Conservation (phyloP, 1,140 invertebrate genomes). For the Gerris buenoi region DNA sequence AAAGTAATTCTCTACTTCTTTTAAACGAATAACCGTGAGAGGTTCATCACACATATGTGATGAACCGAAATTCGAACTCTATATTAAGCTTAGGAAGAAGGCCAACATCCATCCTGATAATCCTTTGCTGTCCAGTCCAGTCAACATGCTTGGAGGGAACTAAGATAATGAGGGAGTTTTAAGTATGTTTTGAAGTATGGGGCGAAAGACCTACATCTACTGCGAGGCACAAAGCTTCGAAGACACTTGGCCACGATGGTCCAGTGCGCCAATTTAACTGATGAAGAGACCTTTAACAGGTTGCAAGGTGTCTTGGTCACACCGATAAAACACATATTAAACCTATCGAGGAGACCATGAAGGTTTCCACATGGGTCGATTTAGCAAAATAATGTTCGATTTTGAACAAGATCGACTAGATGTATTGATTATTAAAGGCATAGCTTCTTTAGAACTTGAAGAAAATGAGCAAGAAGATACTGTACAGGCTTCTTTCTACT, state of each 20-base stretch:
- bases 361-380: conserved; percentile 4
- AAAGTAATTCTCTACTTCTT: not conserved
- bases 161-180: conserved; percentile 4
- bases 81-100: not conserved
- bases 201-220: not conserved
- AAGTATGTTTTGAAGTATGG: not conserved
- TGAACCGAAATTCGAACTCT: not conserved
- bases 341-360: not conserved
- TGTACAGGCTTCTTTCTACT: too few relatives aligned
- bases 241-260: not conserved
- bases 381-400: not conserved
- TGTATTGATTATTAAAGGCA: too few relatives aligned
- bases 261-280: not conserved
- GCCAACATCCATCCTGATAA: not conserved
- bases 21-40: not conserved
- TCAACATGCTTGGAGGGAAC: not conserved
- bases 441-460: too few relatives aligned
- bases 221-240: conserved; percentile 3
- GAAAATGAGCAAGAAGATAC: too few relatives aligned
- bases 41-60: not conserved
- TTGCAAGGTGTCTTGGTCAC: not conserved
- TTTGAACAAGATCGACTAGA: too few relatives aligned
- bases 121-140: not conserved
- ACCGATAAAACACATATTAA: not conserved
- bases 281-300: conserved; percentile 3